Conservation (phyloP, 2,113 vertebrate genomes). For the Xenopus borealis region DNA sequence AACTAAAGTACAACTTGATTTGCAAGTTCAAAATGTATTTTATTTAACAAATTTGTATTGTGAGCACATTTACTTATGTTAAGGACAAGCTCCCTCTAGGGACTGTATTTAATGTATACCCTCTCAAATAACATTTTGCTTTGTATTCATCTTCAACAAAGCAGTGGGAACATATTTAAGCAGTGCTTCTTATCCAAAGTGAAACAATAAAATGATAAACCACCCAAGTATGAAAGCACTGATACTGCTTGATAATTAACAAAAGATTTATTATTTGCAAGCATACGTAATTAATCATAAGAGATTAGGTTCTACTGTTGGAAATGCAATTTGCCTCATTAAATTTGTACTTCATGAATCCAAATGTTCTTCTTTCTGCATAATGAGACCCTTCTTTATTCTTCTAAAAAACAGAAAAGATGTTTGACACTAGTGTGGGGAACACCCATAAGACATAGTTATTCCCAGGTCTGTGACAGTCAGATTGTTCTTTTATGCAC, state of each 20-base stretch:
- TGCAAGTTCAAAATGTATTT: background rate
- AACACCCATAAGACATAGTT: background rate
- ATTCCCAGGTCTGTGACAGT: background rate
- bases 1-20: no score
- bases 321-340: slow-evolving; percentile 39
- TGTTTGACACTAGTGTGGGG: background rate
- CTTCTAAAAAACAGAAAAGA: slow-evolving; percentile 8
- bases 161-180: slow-evolving; percentile 21
- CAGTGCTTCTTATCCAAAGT: slow-evolving; percentile 27
- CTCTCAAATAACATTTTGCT: slow-evolving; percentile 10
- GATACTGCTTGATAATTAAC: slow-evolving; percentile 41
- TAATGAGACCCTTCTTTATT: slow-evolving; percentile 24
- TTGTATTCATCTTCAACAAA: slow-evolving; percentile 9
- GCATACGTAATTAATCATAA: slow-evolving; percentile 39
- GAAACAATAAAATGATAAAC: slow-evolving; percentile 37
- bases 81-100: background rate
- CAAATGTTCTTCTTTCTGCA: slow-evolving; percentile 28
- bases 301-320: slow-evolving; percentile 37
- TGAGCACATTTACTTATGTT: slow-evolving; percentile 6
- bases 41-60: background rate
- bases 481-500: background rate
- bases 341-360: slow-evolving; percentile 35
- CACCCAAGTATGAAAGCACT: slow-evolving; percentile 43
- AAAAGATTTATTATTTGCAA: slow-evolving; percentile 32
- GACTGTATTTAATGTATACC: slow-evolving; percentile 3